Evolutionary conservation across 2,888 invertebrate species (phyloP).

Genomic region (Serrognathus titanus): DNA sequence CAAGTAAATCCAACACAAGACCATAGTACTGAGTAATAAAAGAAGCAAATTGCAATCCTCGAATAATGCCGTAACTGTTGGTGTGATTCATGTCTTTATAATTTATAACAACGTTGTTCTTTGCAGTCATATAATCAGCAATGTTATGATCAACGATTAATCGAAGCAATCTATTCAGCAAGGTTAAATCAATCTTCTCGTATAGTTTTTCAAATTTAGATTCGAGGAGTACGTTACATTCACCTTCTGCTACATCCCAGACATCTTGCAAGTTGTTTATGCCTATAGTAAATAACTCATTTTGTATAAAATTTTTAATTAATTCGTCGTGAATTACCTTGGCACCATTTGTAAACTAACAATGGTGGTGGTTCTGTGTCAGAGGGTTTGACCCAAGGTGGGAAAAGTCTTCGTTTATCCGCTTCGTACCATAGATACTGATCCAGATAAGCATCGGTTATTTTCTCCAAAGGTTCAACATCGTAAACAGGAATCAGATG

Average conservation of each 20-base stretch:
- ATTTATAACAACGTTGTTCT: slow-evolving; percentile 99
- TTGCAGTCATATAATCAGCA: slow-evolving; percentile 99
- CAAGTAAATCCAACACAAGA: slow-evolving; percentile 92
- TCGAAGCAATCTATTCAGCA: slow-evolving; percentile 91
- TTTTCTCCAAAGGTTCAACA: slow-evolving; percentile 98
- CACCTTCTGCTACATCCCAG: slow-evolving; percentile 98
- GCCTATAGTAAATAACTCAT: slow-evolving; percentile 51
- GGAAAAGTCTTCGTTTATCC: slow-evolving; percentile 93
- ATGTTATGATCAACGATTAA: slow-evolving; percentile 99
- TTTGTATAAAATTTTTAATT: slow-evolving; percentile 1
- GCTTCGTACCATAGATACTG: slow-evolving; percentile 99
- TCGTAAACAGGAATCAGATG: slow-evolving; percentile 99
- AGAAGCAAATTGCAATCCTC: slow-evolving; percentile 98
- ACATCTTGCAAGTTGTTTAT: slow-evolving; percentile 97
- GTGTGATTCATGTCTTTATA: slow-evolving; percentile 99
- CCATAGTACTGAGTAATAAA: slow-evolving; percentile 99
- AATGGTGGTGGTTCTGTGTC: slow-evolving; percentile 95
- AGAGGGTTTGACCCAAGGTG: slow-evolving; percentile 99
- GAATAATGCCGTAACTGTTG: slow-evolving; percentile 86
- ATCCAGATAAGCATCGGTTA: slow-evolving; percentile 98
- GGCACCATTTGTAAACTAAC: slow-evolving; percentile 97
- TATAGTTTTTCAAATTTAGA: slow-evolving; percentile 98
- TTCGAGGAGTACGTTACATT: slow-evolving; percentile 97
- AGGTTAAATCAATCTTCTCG: slow-evolving; percentile 98
- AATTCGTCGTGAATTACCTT: slow-evolving; percentile 59